These are phyloP conservation scores for Tadarida brasiliensis DNA, from an alignment of 2,797 vertebrate genomes.

Conservation along the genomic window DNA sequence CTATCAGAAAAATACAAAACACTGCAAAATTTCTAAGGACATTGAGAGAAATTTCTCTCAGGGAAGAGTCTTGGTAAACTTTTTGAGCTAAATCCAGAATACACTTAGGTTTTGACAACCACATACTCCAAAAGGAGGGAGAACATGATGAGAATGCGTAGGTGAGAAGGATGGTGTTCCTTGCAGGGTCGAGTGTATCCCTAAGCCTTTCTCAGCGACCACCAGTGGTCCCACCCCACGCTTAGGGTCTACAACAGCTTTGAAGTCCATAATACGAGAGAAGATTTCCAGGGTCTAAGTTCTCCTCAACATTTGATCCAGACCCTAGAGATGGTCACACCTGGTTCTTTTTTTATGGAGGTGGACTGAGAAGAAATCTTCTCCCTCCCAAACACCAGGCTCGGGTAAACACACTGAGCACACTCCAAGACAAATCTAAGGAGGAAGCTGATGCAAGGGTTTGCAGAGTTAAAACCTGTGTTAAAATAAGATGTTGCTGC, in stretches of 20 bases:
- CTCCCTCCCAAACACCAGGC: neutral
- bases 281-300: neutral
- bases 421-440: constrained; percentile 21
- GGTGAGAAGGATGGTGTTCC: neutral
- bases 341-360: neutral
- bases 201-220: neutral
- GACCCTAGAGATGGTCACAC: neutral
- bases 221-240: neutral
- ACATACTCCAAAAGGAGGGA: neutral
- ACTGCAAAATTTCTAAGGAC: neutral
- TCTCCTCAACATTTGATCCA: neutral
- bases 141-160: neutral
- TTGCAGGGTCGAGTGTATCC: neutral
- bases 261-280: neutral
- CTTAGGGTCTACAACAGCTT: neutral
- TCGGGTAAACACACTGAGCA: neutral
- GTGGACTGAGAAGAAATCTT: neutral
- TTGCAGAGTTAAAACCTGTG: constrained; percentile 42
- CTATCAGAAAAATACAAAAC: neutral
- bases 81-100: neutral
- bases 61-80: neutral
- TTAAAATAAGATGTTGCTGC: constrained; percentile 6
- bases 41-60: neutral
- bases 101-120: neutral
- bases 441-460: neutral